Base-by-base conservation (phyloP, 2,888 invertebrate species). In the Hyles lineata region DNA sequence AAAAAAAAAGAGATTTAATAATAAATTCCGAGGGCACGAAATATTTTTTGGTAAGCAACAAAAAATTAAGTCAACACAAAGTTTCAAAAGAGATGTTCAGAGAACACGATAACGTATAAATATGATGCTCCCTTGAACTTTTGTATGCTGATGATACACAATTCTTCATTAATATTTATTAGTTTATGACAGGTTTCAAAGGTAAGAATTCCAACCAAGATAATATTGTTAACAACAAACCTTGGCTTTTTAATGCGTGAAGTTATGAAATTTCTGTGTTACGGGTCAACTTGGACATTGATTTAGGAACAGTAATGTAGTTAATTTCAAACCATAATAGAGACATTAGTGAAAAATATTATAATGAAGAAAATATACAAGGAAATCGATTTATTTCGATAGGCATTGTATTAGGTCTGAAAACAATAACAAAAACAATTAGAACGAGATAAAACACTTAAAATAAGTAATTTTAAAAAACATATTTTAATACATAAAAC, bases 111-210 rank as follows among this genome's bases (percentile, higher is more conserved):
- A 55, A 55, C 55, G 19, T 69, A 29, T 67, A 77, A 79, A 77
- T 77, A 78, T 79, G 78, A 78, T 78, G 43, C 71, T 76, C 78
- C 85, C 85, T 86, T 86, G 86, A 86, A 85, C 85, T 86, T 84
- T 86, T 81, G 76, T 79, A 76, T 76, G 72, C 73, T 78, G 78
- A 81, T 83, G 76, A 79, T 79, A 79, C 77, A 75, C 59, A 76
- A 76, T 72, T 67, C 78, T 73, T 78, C 79, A 80, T 79, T 78
- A 75, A 82, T 82, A 82, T 80, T 79, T 75, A 82, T 80, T 76
- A 75, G 80, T 79, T 78, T 77, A 79, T 79, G 75, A 80, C 76
- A 76, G 72, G 72, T 81, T 77, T 77, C 73, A 80, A 78, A 75
- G 23, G 63, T 63, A 79, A 79, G 77, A 79, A 80, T 79, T 81